Evolutionary conservation across 1,140 invertebrate genomes (phyloP).

Genomic region (Neodiprion lecontei): DNA sequence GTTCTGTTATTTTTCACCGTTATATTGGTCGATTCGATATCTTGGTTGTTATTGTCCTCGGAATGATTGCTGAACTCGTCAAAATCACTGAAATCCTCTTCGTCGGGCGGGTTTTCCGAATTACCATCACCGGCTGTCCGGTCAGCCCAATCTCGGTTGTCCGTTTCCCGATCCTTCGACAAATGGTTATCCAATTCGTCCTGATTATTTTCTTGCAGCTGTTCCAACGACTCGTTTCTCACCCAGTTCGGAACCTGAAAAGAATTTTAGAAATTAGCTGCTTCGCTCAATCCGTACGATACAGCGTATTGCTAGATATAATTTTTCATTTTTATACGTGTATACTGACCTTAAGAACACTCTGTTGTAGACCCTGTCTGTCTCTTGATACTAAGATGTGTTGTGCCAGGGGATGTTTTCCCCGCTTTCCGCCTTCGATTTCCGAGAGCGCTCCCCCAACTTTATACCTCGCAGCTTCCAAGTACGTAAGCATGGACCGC

Average conservation of each 20-base stretch:
- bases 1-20: conserved; percentile 53
- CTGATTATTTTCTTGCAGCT: conserved; percentile 65
- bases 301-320: neutral
- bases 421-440: conserved; percentile 76
- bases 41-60: conserved; percentile 58
- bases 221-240: conserved; percentile 66
- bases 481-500: conserved; percentile 88
- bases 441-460: conserved; percentile 82
- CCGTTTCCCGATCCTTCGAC: conserved; percentile 53
- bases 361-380: conserved; percentile 87
- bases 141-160: conserved; percentile 70
- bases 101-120: conserved; percentile 63
- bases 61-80: conserved; percentile 62
- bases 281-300: neutral
- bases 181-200: conserved; percentile 48
- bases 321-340: conserved; percentile 13
- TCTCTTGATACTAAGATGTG: conserved; percentile 89
- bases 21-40: conserved; percentile 45
- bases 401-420: conserved; percentile 81
- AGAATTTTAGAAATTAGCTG: neutral
- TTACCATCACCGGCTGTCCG: conserved; percentile 83
- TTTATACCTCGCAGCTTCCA: conserved; percentile 90
- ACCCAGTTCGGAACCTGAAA: conserved; percentile 81
- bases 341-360: conserved; percentile 75
- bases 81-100: conserved; percentile 62